A percentile compares a stretch with the other conserved stretches of the same genome.
These are phyloP conservation scores for Agrotis ipsilon DNA, from an alignment of 2,888 invertebrate genomes.

Conservation along the genomic window DNA sequence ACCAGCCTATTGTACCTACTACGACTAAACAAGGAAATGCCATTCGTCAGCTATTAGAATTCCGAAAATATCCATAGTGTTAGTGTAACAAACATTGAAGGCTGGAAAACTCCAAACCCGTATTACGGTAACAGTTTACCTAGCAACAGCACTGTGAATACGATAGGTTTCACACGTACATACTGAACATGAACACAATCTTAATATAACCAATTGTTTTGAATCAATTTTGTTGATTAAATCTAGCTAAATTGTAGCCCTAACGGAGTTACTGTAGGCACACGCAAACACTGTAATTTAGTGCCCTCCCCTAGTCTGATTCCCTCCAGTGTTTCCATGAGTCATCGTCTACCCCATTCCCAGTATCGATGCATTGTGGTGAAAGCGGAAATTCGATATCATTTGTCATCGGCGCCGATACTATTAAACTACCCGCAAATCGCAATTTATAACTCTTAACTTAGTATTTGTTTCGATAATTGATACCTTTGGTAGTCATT, in stretches of 20 bases:
- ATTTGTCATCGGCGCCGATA: slow-evolving; percentile 56
- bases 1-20: slow-evolving; percentile 69
- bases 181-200: slow-evolving; percentile 12
- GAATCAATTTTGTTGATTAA: slow-evolving; percentile 47
- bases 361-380: slow-evolving; percentile 52
- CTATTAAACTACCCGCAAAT: slow-evolving; percentile 35
- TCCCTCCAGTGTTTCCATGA: slow-evolving; percentile 51
- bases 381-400: slow-evolving; percentile 54
- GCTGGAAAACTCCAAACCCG: slow-evolving; percentile 57
- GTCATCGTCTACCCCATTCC: slow-evolving; percentile 58
- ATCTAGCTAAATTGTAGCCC: slow-evolving; percentile 38
- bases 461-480: slow-evolving; percentile 12
- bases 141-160: slow-evolving; percentile 46
- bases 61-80: slow-evolving; percentile 79
- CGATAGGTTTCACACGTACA: slow-evolving; percentile 30
- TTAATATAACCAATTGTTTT: slow-evolving; percentile 45
- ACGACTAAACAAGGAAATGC: slow-evolving; percentile 82
- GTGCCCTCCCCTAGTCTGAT: slow-evolving; percentile 50
- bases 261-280: not conserved
- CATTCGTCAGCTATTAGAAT: slow-evolving; percentile 75
- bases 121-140: slow-evolving; percentile 39
- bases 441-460: slow-evolving; percentile 24
- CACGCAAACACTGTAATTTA: slow-evolving; percentile 35
- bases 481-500: slow-evolving; percentile 33
- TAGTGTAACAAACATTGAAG: slow-evolving; percentile 69